Conservation (phyloP, 2,113 vertebrate genomes). For the Plestiodon gilberti region DNA sequence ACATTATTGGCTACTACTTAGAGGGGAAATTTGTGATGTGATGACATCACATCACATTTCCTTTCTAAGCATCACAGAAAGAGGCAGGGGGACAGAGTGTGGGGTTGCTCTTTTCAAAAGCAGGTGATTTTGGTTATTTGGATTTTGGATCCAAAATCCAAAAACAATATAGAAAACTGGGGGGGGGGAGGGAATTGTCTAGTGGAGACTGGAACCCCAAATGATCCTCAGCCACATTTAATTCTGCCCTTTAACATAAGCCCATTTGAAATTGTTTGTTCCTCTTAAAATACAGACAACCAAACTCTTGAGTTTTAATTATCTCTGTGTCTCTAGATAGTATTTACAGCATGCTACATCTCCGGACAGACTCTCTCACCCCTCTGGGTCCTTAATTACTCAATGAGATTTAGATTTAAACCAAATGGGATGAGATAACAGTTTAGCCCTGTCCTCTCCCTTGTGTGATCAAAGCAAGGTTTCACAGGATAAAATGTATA, state of each 20-base stretch:
- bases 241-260: not conserved
- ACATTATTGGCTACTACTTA: not conserved
- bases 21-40: not conserved
- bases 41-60: not conserved
- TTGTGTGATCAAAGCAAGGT: constrained; percentile 19
- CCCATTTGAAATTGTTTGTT: not conserved
- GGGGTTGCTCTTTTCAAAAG: not conserved
- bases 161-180: not conserved
- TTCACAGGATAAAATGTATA: constrained; percentile 18
- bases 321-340: not conserved
- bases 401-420: constrained; percentile 57
- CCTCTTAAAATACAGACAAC: constrained; percentile 10
- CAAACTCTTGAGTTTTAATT: constrained; percentile 3
- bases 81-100: not conserved
- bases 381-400: constrained; percentile 54
- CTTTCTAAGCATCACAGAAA: not conserved
- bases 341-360: constrained; percentile 10
- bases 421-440: constrained; percentile 38
- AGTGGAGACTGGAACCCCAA: not conserved
- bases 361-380: not conserved
- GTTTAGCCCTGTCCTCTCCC: constrained; percentile 33
- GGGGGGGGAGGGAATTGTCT: not conserved
- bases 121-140: not conserved
- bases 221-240: not conserved
- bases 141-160: no score